These are phyloP conservation scores for Pharmacophagus antenor DNA, from an alignment of 2,888 invertebrate species.

Conservation along the genomic window DNA sequence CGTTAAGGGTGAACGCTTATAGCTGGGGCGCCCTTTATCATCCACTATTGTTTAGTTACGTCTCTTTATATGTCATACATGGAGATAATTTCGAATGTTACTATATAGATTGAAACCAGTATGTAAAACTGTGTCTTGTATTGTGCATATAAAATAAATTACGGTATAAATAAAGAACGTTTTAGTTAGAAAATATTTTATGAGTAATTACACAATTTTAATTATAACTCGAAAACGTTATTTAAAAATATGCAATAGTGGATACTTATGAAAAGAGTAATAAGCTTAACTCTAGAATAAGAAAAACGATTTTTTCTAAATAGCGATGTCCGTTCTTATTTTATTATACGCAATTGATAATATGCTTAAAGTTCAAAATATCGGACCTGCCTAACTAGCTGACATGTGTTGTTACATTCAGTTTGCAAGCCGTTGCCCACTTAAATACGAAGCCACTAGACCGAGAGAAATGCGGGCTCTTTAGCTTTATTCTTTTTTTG, in stretches of 20 bases:
- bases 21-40: constrained; percentile 32
- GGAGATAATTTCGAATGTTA: constrained; percentile 13
- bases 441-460: constrained; percentile 26
- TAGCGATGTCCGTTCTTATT: too few species aligned
- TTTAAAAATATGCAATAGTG: too few species aligned
- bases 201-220: too few species aligned
- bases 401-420: neutral
- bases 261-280: too few species aligned
- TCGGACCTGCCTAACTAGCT: neutral
- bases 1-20: constrained; percentile 33
- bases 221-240: too few species aligned
- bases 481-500: constrained; percentile 33
- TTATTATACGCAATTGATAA: too few species aligned
- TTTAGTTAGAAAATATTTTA: too few species aligned
- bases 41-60: constrained; percentile 39
- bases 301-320: too few species aligned
- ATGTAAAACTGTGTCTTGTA: constrained; percentile 15
- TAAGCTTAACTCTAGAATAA: too few species aligned
- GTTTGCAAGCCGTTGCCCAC: constrained; percentile 4
- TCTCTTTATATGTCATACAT: constrained; percentile 34
- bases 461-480: constrained; percentile 42
- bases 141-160: neutral
- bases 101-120: constrained; percentile 18
- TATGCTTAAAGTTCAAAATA: neutral
- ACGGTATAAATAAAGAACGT: too few species aligned